Base-by-base conservation (phyloP, 2,888 invertebrate genomes). In the Apamea crenata region DNA sequence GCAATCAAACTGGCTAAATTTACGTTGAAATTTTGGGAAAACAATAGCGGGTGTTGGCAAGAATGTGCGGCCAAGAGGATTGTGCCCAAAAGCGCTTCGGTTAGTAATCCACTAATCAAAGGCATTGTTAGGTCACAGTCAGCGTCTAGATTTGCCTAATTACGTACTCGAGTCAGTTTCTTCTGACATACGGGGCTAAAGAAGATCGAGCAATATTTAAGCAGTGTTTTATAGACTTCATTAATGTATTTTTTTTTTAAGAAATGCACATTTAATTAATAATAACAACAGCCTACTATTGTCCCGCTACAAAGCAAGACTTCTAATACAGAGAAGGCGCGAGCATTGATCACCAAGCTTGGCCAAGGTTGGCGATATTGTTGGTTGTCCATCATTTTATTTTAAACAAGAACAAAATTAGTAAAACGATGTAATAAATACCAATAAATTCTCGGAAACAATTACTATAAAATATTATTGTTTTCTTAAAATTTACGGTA, bases 31-130 rank as follows among this genome's bases (percentile, higher is more conserved):
- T 56, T 74, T 77, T 72, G 14, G 12, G 32, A 53, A 83, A 80
- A 87, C 87, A 88, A 88, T 78, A 63, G 80, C 25, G 50, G 73
- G 36, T 73, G 65, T 72, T 40, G 59, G 32, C 68, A 82, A 74
- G 84, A 83, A 83, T 81, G 70, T 78, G 71, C 66, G 53, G 36
- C 66, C 78, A 69, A 80, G 78, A 81, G 80, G 82, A 87, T 88
- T 85, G 80, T 82, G 81, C 80, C 78, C 79, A 83, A 90, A 87
- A 88, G 74, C 83, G 73, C 74, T 86, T 85, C 84, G 83, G 87
- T 90, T 89, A 90, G 91, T 92, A 93, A 93, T 92, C 91, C 91
- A 91, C 92, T 93, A 94, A 94, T 93, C 92, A 92, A 92, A 94
- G 92, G 91, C 91, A 93, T 93, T 93, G 92, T 93, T 91, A 87